Evolutionary conservation across 92 coral and sea anemone species (phyloP), one percentile per base, ranked within the genome.

Genomic region (Heteractis magnifica): DNA sequence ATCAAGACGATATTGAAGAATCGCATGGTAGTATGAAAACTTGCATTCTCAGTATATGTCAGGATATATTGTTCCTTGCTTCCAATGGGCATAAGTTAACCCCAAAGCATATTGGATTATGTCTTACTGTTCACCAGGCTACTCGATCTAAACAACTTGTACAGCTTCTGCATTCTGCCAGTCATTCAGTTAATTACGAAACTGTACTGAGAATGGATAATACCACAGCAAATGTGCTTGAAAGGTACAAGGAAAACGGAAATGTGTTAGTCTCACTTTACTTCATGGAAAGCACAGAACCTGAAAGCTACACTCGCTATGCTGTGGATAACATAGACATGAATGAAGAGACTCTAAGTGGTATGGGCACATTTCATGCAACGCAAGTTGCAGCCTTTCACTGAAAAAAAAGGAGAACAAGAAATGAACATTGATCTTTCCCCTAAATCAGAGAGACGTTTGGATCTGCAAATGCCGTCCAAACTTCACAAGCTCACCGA

Each of bases 91-190:
- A 80, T 1, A 90, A 90, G 58, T 52, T 86, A 19, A 90, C 89
- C 18, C 89, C 94, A 3, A 88, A 87, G 78, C 89, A 87, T 81
- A 19, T 90, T 80, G 91, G 93, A 8, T 11, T 87, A 41, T 91
- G 91, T 6, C 89, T 87, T 8, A 87, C 94, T 50, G 71, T 91
- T 62, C 94, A 91, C 65, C 94, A 91, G 72, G 91, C 94, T 21
- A 90, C 91, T 21, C 52, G 91, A 7, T 90, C 94, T 26, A 86
- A 85, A 90, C 64, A 90, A 70, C 89, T 90, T 23, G 79, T 90
- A 9, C 83, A 90, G 34, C 34, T 26, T 26, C 34, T 26, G 34
- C 34, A 26, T 26, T 26, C n/a, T n/a, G n/a, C n/a, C n/a, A n/a
- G n/a, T n/a, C n/a, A n/a, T n/a, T n/a, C n/a, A n/a, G n/a, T n/a